Percentiles rank a stretch among this genome's conserved stretches.
phyloP scores from a whole-genome alignment of 2,113 vertebrate species.

The Tor tambroides region DNA sequence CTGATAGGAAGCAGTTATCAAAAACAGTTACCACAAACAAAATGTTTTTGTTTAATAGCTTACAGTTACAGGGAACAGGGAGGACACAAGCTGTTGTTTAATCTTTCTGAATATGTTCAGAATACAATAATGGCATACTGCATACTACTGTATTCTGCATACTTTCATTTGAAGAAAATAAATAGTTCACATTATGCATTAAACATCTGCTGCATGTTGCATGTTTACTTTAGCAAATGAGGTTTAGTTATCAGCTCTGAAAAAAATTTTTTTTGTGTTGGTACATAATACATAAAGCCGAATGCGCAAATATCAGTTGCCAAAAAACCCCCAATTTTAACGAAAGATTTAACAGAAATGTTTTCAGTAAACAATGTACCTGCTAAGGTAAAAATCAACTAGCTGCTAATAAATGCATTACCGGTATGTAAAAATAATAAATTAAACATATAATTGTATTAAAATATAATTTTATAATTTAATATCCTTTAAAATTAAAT shows the following conservation, averaged over 20 bases:
- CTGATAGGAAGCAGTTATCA: neutral
- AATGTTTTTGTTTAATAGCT: neutral
- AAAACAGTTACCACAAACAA: neutral
- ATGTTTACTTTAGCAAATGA: neutral
- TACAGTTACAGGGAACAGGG: neutral
- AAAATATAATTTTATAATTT: neutral
- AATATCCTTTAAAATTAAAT: neutral
- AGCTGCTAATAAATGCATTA: neutral
- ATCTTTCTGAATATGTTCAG: neutral
- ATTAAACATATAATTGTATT: neutral
- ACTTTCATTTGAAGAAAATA: neutral
- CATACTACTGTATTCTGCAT: neutral
- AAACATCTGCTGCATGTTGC: neutral
- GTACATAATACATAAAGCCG: neutral
- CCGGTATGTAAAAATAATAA: neutral
- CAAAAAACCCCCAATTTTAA: constrained; percentile 61
- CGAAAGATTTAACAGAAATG: neutral
- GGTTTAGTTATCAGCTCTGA: neutral
- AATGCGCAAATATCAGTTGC: constrained; percentile 54
- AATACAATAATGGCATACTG: neutral
- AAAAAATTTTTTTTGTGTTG: neutral
- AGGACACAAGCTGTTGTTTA: neutral
- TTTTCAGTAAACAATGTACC: neutral
- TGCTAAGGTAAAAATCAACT: neutral
- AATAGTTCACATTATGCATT: neutral